Base-by-base conservation (phyloP, 2,113 vertebrate genomes). In the Microcebus tavaratra region DNA sequence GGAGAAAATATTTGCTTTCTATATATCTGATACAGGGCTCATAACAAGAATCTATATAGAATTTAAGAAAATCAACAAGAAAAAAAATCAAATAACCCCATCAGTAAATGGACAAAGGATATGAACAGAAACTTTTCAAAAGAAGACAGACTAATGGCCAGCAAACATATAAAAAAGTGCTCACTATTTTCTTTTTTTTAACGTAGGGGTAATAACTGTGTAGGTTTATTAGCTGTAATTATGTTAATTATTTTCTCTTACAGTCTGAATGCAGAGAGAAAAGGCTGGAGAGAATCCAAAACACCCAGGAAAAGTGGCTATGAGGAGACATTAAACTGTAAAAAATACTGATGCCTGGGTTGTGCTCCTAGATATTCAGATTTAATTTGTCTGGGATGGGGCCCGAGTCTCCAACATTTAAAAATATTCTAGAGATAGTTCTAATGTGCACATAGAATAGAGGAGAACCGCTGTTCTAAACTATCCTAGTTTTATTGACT, bases 191-290 rank as follows among this genome's bases (percentile, higher is more conserved):
- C 61, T 10, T 73, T 93, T 18, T 55, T 23, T 95, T 88, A 53
- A 53, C 3, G 1, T 81, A 31, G 34, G 18, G 31, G 17, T 50
- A 78, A 36, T 68, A 34, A 55, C 13, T 78, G n/a, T 45, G 21
- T 42, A 76, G 34, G 31, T 50, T 91, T 81, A n/a, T 76, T 20
- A 79, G 39, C 34, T 25, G 1, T 96, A 70, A 70, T 89, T 55
- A 15, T 31, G 31, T 39, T 85, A 50, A 50, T 23, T 79, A 45
- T 97, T 68, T 97, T 68, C 73, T 76, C 31, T 92, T 91, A 68
- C 9, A 57, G 9, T 78, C 79, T 86, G 81, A 90, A 45, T 76
- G 61, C 36, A 42, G 45, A 65, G 84, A 82, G 70, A 88, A 80
- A 87, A 84, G 70, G 31, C 23, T n/a, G 18, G 36, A 97, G 48